These are phyloP conservation scores for Teleiodes luculella DNA, from an alignment of 2,888 invertebrate species.

Conservation along the genomic window DNA sequence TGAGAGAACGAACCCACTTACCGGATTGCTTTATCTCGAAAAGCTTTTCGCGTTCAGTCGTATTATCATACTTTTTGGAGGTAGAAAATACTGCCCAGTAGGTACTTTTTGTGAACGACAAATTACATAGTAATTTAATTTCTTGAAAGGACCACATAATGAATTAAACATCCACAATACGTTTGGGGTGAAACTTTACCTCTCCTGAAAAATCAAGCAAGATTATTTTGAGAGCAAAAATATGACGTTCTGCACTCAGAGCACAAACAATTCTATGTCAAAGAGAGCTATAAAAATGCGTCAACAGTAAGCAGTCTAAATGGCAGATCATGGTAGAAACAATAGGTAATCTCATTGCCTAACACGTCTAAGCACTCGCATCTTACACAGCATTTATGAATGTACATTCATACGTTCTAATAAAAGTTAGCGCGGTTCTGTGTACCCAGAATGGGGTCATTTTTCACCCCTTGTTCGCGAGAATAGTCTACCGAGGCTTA, in stretches of 20 bases:
- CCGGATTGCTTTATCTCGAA: constrained; percentile 5
- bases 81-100: background rate
- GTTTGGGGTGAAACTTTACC: no score
- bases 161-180: background rate
- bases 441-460: constrained; percentile 13
- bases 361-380: constrained; percentile 3
- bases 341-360: background rate
- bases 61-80: background rate
- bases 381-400: constrained; percentile 4
- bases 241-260: no score
- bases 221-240: no score
- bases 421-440: constrained; percentile 15
- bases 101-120: background rate
- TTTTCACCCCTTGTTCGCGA: constrained; percentile 17
- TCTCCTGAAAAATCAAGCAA: no score
- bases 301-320: background rate
- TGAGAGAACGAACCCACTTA: constrained; percentile 7
- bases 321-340: background rate
- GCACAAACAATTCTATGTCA: no score
- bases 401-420: constrained; percentile 11
- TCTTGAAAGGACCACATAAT: background rate
- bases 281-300: no score
- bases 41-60: background rate
- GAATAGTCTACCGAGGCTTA: constrained; percentile 18
- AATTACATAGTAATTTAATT: background rate